A percentile compares a stretch with the other conserved stretches of the same genome.
phyloP scores from a whole-genome alignment of 2,113 vertebrate species.

The Scytalopus superciliaris region DNA sequence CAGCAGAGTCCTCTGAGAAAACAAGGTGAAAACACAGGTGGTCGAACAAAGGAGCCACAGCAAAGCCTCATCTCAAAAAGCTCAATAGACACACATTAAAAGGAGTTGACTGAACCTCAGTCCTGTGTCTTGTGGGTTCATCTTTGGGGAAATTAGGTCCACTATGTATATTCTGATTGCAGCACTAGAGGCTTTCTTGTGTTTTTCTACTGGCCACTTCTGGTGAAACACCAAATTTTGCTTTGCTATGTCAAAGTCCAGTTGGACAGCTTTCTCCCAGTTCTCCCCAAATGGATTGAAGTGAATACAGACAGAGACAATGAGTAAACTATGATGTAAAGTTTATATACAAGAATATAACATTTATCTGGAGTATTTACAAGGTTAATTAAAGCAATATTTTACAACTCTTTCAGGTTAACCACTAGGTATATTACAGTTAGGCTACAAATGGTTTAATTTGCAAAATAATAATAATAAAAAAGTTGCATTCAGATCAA shows the following conservation, averaged over 20 bases:
- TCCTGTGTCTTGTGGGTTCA: not conserved
- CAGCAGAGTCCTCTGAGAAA: not conserved
- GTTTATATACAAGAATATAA: conserved; percentile 91
- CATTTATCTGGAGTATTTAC: conserved; percentile 93
- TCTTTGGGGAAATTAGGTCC: not conserved
- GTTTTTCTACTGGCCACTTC: not conserved
- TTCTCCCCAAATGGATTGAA: not conserved
- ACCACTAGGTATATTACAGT: conserved; percentile 78
- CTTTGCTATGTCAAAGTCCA: not conserved
- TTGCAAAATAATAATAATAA: conserved; percentile 51
- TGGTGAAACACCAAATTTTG: not conserved
- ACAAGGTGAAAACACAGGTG: not conserved
- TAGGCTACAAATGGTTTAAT: conserved; percentile 71
- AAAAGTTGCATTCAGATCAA: conserved; percentile 48
- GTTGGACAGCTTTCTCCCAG: not conserved
- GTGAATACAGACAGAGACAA: conserved; percentile 34
- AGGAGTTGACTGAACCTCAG: not conserved
- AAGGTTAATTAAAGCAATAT: conserved; percentile 86
- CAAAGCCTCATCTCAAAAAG: not conserved
- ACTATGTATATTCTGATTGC: not conserved
- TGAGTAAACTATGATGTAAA: conserved; percentile 68
- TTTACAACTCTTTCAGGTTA: conserved; percentile 81
- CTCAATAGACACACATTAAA: not conserved
- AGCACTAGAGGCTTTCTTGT: not conserved
- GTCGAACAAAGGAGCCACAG: not conserved